A percentile compares a stretch with the other conserved stretches of the same genome.
These are phyloP conservation scores for Rugalucina vietnamica DNA, from an alignment of 2,888 invertebrate genomes.

Conservation along the genomic window DNA sequence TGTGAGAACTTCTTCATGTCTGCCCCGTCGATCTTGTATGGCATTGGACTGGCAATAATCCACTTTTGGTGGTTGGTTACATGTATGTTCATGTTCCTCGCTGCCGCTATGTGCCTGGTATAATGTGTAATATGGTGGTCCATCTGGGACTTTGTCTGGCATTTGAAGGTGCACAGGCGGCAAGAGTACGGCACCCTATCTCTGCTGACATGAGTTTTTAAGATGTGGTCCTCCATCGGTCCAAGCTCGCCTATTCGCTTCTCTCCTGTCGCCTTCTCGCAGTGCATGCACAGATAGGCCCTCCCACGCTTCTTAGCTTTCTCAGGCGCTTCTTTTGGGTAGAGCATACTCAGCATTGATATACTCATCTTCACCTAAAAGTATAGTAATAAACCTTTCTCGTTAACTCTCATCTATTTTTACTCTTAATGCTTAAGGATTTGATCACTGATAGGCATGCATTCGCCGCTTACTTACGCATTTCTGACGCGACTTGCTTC, in stretches of 20 bases:
- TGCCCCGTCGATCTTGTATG: not conserved
- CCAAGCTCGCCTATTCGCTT: not conserved
- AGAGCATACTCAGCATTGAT: not conserved
- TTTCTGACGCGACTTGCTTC: too few species aligned
- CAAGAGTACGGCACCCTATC: not conserved
- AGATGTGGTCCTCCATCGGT: not conserved
- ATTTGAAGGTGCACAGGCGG: slow-evolving; percentile 1
- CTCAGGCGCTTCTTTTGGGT: not conserved
- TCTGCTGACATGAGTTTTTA: not conserved
- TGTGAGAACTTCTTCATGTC: not conserved
- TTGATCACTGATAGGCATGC: too few species aligned
- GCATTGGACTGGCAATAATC: not conserved
- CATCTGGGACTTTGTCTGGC: not conserved
- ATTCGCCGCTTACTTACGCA: too few species aligned
- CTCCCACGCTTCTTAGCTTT: not conserved
- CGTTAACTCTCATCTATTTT: too few species aligned
- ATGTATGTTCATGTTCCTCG: not conserved
- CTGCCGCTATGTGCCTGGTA: not conserved
- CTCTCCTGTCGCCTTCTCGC: not conserved
- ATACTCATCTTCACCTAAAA: too few species aligned
- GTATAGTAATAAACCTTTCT: too few species aligned
- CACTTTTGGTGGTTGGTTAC: not conserved
- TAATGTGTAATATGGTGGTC: not conserved
- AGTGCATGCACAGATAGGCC: not conserved
- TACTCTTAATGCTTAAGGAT: too few species aligned